These are phyloP conservation scores for Melipona beecheii DNA, from an alignment of 2,888 invertebrate genomes.

Conservation along the genomic window DNA sequence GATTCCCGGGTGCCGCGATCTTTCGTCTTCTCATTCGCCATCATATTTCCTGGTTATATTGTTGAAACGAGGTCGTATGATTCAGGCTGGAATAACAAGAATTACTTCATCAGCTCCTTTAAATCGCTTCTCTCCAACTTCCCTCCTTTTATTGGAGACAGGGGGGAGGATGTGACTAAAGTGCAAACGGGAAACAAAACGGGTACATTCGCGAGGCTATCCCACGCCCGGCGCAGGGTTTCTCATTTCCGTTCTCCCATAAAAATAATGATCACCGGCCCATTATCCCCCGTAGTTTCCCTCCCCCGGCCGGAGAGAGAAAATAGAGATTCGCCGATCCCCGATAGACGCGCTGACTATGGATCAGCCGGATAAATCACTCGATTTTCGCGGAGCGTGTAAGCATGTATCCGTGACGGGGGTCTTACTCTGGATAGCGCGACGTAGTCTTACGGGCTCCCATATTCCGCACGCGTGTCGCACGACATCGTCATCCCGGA, in stretches of 20 bases:
- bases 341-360: constrained; percentile 1
- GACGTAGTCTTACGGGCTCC: constrained; percentile 58
- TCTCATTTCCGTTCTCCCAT: not conserved
- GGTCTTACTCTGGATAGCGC: constrained; percentile 44
- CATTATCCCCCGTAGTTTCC: not conserved
- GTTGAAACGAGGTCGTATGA: constrained; percentile 49
- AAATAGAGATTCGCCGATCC: constrained; percentile 12
- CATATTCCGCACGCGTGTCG: constrained; percentile 71
- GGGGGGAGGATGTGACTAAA: not conserved
- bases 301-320: too few relatives aligned
- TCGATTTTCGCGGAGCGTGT: constrained; percentile 37
- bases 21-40: constrained; percentile 35
- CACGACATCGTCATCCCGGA: constrained; percentile 58
- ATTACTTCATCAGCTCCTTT: constrained; percentile 35
- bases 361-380: constrained; percentile 62
- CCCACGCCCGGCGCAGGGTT: not conserved
- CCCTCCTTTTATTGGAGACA: not conserved
- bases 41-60: constrained; percentile 60
- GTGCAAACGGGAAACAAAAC: not conserved
- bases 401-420: constrained; percentile 47
- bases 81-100: constrained; percentile 24
- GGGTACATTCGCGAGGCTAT: not conserved
- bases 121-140: constrained; percentile 9
- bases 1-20: constrained; percentile 21
- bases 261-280: not conserved